Evolutionary conservation across 2,113 vertebrate species (phyloP).

Genomic region (Hippocampus abdominalis): DNA sequence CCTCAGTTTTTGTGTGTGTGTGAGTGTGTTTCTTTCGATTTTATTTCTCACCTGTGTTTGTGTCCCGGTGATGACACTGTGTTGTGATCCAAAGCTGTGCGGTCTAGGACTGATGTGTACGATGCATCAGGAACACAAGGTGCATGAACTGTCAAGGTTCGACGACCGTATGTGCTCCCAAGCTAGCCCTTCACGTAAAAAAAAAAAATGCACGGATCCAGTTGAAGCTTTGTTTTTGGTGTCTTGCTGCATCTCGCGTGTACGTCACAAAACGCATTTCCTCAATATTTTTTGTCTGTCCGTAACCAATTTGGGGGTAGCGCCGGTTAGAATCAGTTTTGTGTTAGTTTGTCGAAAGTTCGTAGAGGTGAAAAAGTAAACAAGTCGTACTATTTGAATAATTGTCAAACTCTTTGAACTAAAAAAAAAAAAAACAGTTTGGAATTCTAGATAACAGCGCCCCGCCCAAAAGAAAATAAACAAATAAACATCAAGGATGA

Average conservation of each 20-base stretch:
- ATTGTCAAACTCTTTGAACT: not conserved
- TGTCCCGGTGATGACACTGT: not conserved
- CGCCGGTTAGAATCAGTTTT: slow-evolving; percentile 35
- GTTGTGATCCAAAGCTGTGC: slow-evolving; percentile 35
- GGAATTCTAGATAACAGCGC: not conserved
- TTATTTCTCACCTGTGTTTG: slow-evolving; percentile 10
- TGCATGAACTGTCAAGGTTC: slow-evolving; percentile 45
- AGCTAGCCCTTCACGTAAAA: slow-evolving; percentile 55
- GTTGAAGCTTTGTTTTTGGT: slow-evolving; percentile 63
- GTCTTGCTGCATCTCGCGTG: slow-evolving; percentile 62
- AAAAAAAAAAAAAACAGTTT: not conserved
- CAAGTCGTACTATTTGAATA: not conserved
- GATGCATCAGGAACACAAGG: slow-evolving; percentile 38
- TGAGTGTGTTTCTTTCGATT: not conserved
- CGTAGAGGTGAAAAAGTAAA: not conserved
- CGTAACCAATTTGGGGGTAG: slow-evolving; percentile 14
- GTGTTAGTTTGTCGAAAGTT: not conserved
- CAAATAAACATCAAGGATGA: not conserved
- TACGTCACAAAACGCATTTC: slow-evolving; percentile 27
- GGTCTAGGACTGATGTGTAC: slow-evolving; percentile 17
- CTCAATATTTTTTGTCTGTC: slow-evolving; percentile 55
- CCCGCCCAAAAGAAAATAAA: too few relatives aligned
- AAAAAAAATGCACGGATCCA: slow-evolving; percentile 61
- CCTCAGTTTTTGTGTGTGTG: not conserved
- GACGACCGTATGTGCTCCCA: slow-evolving; percentile 52